Evolutionary conservation across 2,113 vertebrate species (phyloP).

Genomic region (Bambusicola thoracicus): DNA sequence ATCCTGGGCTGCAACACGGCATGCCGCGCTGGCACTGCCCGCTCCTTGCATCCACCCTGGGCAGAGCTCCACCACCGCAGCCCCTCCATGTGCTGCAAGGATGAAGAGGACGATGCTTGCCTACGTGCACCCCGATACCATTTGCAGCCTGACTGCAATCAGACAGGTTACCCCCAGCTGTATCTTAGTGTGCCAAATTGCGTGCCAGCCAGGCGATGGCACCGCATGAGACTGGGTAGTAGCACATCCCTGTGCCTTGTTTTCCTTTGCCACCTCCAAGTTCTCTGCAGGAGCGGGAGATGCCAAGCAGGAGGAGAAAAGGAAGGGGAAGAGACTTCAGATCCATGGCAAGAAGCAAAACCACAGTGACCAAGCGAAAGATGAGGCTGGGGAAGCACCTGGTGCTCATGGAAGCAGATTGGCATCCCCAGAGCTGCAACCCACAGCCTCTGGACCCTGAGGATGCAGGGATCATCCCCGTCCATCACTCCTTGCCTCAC

Average conservation of each 20-base stretch:
- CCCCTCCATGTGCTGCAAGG: not conserved
- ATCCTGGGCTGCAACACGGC: not conserved
- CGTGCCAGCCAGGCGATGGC: not conserved
- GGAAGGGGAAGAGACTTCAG: not conserved
- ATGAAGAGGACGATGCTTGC: accelerated
- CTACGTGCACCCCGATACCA: accelerated
- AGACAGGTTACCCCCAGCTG: not conserved
- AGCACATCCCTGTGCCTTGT: accelerated
- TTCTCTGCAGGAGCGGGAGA: too few relatives aligned
- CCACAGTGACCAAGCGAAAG: accelerated
- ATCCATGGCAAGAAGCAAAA: not conserved
- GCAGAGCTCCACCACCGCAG: not conserved
- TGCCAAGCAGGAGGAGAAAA: not conserved
- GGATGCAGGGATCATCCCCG: not conserved
- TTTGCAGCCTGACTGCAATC: accelerated
- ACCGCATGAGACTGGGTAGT: not conserved
- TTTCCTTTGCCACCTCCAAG: not conserved
- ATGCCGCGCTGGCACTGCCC: accelerated
- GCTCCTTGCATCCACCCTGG: accelerated
- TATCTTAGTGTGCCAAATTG: not conserved
- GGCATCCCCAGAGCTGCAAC: not conserved
- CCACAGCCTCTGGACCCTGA: not conserved
- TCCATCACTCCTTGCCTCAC: not conserved
- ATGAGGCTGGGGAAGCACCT: not conserved
- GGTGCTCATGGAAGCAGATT: not conserved